Percentiles rank a stretch among this genome's conserved stretches.
Conservation (phyloP, 1,140 invertebrate species). For the Aphelinus certus region DNA sequence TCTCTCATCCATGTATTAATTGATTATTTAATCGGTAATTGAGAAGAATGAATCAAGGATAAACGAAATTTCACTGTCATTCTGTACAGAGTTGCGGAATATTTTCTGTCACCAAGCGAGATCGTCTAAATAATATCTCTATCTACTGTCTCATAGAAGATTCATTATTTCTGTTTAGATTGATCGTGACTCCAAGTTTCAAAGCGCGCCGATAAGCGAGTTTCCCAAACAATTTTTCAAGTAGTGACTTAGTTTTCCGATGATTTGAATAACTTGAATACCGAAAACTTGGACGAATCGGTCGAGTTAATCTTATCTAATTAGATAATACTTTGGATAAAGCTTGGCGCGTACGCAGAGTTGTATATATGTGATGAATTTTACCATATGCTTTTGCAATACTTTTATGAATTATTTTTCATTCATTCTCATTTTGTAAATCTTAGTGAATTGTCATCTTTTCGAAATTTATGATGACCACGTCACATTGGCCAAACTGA, state of each 20-base stretch:
- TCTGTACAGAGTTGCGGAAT: constrained; percentile 17
- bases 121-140: constrained; percentile 22
- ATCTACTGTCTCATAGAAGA: not conserved
- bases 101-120: constrained; percentile 8
- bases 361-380: constrained; percentile 15
- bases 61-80: not conserved
- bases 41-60: not conserved
- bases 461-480: not conserved
- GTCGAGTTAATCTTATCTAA: constrained; percentile 3
- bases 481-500: too few relatives aligned
- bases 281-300: not conserved
- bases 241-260: too few relatives aligned
- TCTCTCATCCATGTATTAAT: not conserved
- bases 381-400: constrained; percentile 8
- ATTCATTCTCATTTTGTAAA: not conserved
- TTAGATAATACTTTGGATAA: constrained; percentile 26
- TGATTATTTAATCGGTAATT: not conserved
- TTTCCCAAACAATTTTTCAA: too few relatives aligned
- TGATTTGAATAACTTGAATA: too few relatives aligned
- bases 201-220: too few relatives aligned
- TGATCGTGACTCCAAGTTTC: not conserved
- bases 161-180: constrained; percentile 23
- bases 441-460: not conserved
- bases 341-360: constrained; percentile 25
- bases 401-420: not conserved